Base-by-base conservation (phyloP, 2,888 invertebrate genomes). In the Cancer borealis region DNA sequence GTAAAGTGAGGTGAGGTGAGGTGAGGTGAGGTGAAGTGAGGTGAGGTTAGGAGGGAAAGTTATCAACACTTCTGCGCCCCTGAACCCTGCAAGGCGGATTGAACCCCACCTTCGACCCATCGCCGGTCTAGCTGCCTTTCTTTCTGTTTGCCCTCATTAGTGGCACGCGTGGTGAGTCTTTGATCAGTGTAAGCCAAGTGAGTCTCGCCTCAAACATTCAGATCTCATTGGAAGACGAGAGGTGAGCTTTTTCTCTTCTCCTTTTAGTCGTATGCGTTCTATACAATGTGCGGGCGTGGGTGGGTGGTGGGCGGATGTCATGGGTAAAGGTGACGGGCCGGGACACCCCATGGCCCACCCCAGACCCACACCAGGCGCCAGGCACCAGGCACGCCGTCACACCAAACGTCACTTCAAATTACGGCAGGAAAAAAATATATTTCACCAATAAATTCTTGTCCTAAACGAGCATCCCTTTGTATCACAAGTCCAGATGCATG, bases 141-240 rank as follows among this genome's bases (percentile, higher is more conserved):
- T 79, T 79, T n/a, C 17, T 54, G 10, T 26, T 79, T 79, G 8
- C 21, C 73, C 73, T 79, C 73, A 79, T 79, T 79, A 79, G 73
- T 79, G 73, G 73, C 73, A 26, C 73, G 73, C 26, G 73, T 79
- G n/a, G n/a, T 26, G 73, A 6, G 73, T n/a, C 73, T 79, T 79
- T 79, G 26, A 79, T 79, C 73, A 26, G 26, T 10, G 73, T n/a
- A 26, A n/a, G 73, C 73, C 73, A 26, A 79, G 73, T 79, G 73
- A 26, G 73, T 21, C n/a, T n/a, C n/a, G 73, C 73, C 73, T 79
- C 26, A 79, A 79, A 79, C 26, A 79, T 79, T 79, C 26, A 26
- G 73, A 79, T 79, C 26, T 79, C 73, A 79, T 26, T 79, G 73
- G 73, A 26, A 26, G n/a, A 79, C 73, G 73, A 79, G 73, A 79